Evolutionary conservation across 2,113 vertebrate species (phyloP).

Genomic region (Cyanoramphus novaezelandiae): DNA sequence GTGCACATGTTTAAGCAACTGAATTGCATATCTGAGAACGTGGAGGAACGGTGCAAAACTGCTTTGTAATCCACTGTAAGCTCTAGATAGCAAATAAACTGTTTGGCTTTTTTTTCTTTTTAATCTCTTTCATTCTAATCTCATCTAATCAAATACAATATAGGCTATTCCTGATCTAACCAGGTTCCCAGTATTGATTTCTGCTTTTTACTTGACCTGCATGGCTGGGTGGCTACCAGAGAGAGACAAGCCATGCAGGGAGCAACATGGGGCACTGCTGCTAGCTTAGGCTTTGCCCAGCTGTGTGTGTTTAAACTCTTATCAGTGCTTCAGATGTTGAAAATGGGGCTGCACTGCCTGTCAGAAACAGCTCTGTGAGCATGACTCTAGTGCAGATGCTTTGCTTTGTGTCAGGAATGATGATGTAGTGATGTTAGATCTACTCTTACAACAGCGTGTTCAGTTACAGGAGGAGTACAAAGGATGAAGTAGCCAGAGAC

Average conservation of each 20-base stretch:
- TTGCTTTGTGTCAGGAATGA: neutral
- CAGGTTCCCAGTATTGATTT: neutral
- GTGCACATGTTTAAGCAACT: neutral
- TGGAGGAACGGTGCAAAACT: neutral
- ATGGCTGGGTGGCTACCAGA: neutral
- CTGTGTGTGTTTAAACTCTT: neutral
- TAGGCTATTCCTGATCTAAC: neutral
- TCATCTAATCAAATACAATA: neutral
- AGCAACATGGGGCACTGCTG: neutral
- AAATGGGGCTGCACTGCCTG: neutral
- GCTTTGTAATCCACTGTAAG: neutral
- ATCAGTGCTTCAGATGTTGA: neutral
- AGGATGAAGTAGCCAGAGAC: neutral
- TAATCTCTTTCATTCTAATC: neutral
- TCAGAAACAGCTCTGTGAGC: neutral
- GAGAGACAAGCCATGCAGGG: neutral
- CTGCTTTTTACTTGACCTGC: accelerated
- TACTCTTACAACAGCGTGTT: neutral
- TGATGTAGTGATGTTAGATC: neutral
- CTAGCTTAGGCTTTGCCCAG: neutral
- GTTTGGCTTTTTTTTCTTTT: neutral
- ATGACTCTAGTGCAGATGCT: neutral
- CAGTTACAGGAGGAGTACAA: neutral
- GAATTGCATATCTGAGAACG: neutral
- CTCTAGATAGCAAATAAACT: neutral